Base-by-base conservation (phyloP, 2,113 vertebrate genomes). In the Callaeas wilsoni region DNA sequence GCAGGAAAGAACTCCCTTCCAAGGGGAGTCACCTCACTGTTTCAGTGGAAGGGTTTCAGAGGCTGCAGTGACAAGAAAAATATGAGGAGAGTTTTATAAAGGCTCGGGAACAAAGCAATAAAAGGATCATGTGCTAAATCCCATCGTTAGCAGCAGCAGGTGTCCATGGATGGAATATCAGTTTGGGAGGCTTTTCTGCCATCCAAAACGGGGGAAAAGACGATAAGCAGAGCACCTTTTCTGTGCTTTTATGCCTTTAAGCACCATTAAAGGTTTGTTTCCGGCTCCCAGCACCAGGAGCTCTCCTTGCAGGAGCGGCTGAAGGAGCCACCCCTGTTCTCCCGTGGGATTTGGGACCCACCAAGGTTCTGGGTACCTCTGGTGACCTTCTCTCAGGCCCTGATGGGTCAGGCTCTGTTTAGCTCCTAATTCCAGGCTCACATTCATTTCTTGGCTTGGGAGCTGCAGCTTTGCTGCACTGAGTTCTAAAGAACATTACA, bases 111-210 rank as follows among this genome's bases (percentile, higher is more conserved):
- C 33, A 81, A 91, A 78, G 73, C 60, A 96, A 67, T 79, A 44
- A 83, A 90, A 83, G 56, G 35, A 85, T 93, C 67, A 88, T 88
- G 88, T 88, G 41, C 91, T 92, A 83, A 90, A 90, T 95, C 76
- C 62, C 62, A 39, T 81, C 93, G 75, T 85, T 90, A 63, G 42
- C 70, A 87, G 75, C 77, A 41, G 80, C 89, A 96, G 73, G 76
- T 86, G 76, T 21, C 74, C 49, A n/a, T 1, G 1, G 55, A 20
- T 78, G 50, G 78, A 73, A 76, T 55, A 64, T 56, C 49, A 22
- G n/a, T 67, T 50, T 91, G 41, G 37, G 42, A 47, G 17, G 35
- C 4, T 4, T 25, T 64, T 52, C 59, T 27, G 6, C 13, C 13
- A 13, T 8, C 42, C 26, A n/a, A 74, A 76, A 21, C 16, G 33